These are phyloP conservation scores for Aphidius gifuensis DNA, from an alignment of 1,140 invertebrate genomes.

Conservation along the genomic window DNA sequence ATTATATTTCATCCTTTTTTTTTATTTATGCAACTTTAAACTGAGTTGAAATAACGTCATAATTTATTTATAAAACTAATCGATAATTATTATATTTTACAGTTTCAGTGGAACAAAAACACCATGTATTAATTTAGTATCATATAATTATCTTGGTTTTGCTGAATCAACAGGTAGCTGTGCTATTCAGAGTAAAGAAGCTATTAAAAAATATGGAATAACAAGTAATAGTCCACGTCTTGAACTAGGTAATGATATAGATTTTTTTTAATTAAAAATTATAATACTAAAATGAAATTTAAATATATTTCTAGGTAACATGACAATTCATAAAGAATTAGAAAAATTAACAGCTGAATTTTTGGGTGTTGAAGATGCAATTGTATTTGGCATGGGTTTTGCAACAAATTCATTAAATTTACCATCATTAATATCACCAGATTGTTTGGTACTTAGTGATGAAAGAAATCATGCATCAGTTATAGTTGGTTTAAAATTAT, in stretches of 20 bases:
- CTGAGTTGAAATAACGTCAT: no score
- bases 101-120: constrained; percentile 76
- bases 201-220: constrained; percentile 66
- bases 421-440: constrained; percentile 78
- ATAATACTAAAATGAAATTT: no score
- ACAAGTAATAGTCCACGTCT: constrained; percentile 64
- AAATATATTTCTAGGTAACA: not conserved
- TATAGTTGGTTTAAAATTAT: constrained; percentile 87
- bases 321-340: constrained; percentile 75
- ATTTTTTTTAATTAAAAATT: no score
- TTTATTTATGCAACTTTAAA: no score
- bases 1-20: not conserved
- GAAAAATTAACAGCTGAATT: constrained; percentile 84
- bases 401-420: constrained; percentile 95
- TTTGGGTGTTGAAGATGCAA: constrained; percentile 89
- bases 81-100: not conserved
- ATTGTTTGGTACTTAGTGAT: constrained; percentile 90
- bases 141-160: constrained; percentile 92
- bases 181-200: constrained; percentile 66
- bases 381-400: constrained; percentile 98
- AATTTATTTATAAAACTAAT: not conserved
- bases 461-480: constrained; percentile 96
- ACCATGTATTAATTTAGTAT: constrained; percentile 83
- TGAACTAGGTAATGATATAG: constrained; percentile 58
- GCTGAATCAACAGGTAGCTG: constrained; percentile 73